Percentiles rank a stretch among this genome's conserved stretches.
Conservation (phyloP, 2,113 vertebrate species). For the Sorex fumeus region DNA sequence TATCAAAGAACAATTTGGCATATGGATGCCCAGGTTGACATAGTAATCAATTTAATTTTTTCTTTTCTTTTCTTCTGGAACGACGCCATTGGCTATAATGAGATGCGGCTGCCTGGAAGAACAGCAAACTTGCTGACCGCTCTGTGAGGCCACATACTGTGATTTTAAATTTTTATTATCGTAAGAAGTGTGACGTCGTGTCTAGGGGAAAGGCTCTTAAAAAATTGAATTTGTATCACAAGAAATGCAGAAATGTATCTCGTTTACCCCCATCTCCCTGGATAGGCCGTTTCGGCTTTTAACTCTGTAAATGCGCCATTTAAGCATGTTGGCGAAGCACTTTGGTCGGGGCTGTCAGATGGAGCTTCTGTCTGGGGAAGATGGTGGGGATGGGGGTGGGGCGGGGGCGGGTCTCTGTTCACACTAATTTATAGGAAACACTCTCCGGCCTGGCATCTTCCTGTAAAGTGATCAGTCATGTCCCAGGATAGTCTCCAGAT, state of each 20-base stretch:
- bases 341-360: constrained; percentile 58
- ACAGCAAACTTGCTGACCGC: constrained; percentile 61
- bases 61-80: constrained; percentile 66
- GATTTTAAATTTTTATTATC: constrained; percentile 78
- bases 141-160: constrained; percentile 59
- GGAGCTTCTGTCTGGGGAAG: constrained; percentile 56
- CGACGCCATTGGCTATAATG: constrained; percentile 52
- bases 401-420: constrained; percentile 40
- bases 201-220: constrained; percentile 77
- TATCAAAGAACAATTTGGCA: constrained; percentile 53
- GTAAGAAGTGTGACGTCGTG: constrained; percentile 68
- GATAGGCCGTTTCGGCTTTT: constrained; percentile 69
- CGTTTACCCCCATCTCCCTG: constrained; percentile 67
- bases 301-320: constrained; percentile 62
- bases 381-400: background rate
- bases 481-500: constrained; percentile 72
- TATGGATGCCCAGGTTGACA: constrained; percentile 21
- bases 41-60: constrained; percentile 64
- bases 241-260: constrained; percentile 75
- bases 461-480: constrained; percentile 74
- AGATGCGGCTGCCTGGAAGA: constrained; percentile 74
- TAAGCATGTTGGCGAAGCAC: constrained; percentile 60
- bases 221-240: constrained; percentile 81
- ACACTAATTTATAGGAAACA: constrained; percentile 67
- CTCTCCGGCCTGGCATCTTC: constrained; percentile 70